Evolutionary conservation across 2,113 vertebrate species (phyloP), one percentile per base, ranked within the genome.

Genomic region (Taurulus bubalis): DNA sequence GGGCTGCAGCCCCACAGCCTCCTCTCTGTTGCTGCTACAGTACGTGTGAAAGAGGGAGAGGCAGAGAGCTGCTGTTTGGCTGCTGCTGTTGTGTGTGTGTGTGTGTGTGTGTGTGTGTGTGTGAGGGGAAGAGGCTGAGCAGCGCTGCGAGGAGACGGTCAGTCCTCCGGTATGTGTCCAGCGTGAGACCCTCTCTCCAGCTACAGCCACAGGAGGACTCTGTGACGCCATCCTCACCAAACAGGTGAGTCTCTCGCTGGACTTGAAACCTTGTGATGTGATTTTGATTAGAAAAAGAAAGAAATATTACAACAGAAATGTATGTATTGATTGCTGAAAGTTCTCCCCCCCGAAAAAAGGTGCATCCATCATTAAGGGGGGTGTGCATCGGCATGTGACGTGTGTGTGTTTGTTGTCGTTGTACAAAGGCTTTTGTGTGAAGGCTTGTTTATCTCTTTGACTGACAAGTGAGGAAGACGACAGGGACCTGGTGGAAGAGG

Each of bases 1-100:
- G 87, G 75, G 87, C 89, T 92, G 91, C 92, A 92, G 91, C 86
- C 91, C 89, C 86, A 89, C 91, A 87, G 87, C 86, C 90, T 84
- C 68, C 79, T 24, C 82, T 88, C 83, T 90, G 63, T 70, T 88
- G 83, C 84, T 89, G 85, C 84, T 87, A 90, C 88, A 90, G 83
- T 87, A 62, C 72, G 80, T 87, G 83, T 85, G 83, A 82, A 76
- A 91, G 82, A 82, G 80, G 77, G 77, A 84, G 85, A 83, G 85
- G 78, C 73, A 53, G 83, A 89, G 87, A 90, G 86, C 87, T 89
- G 86, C 75, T 90, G 87, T 89, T 91, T 89, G 77, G 87, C 66
- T 90, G 42, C 1, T 32, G 30, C 30, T 32, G 30, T 2, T 32
- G 30, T 32, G 30, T 32, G 30, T 32, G 30, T 32, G 30, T 32